These are phyloP conservation scores for Cephalopterus ornatus DNA, from an alignment of 2,113 vertebrate genomes.

Conservation along the genomic window DNA sequence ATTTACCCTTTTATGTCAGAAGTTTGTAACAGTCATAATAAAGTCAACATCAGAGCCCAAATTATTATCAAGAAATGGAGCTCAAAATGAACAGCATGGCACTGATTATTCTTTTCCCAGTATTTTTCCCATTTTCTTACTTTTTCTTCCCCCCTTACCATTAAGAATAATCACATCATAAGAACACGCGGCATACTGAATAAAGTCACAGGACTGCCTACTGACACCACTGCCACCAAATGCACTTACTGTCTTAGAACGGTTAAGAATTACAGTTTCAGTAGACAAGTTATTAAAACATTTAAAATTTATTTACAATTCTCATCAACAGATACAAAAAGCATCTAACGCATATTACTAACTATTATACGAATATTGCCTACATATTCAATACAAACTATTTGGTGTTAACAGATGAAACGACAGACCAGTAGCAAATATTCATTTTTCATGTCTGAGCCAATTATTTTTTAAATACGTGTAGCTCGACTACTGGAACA, in stretches of 20 bases:
- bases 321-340: background rate
- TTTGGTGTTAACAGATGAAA: background rate
- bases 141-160: background rate
- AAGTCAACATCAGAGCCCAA: background rate
- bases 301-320: background rate
- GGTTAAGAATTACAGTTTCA: background rate
- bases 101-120: background rate
- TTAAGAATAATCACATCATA: background rate
- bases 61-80: background rate
- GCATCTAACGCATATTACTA: background rate
- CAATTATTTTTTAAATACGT: no score
- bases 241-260: background rate
- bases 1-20: background rate
- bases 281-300: background rate
- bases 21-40: background rate
- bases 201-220: background rate
- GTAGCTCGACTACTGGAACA: background rate
- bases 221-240: background rate
- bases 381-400: background rate
- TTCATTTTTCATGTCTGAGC: rapidly evolving
- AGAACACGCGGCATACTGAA: background rate
- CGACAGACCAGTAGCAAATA: background rate
- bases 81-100: background rate
- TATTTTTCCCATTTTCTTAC: background rate
- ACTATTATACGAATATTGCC: rapidly evolving